Base-by-base conservation (phyloP, 2,888 invertebrate genomes). In the Himalopsyche japonica region DNA sequence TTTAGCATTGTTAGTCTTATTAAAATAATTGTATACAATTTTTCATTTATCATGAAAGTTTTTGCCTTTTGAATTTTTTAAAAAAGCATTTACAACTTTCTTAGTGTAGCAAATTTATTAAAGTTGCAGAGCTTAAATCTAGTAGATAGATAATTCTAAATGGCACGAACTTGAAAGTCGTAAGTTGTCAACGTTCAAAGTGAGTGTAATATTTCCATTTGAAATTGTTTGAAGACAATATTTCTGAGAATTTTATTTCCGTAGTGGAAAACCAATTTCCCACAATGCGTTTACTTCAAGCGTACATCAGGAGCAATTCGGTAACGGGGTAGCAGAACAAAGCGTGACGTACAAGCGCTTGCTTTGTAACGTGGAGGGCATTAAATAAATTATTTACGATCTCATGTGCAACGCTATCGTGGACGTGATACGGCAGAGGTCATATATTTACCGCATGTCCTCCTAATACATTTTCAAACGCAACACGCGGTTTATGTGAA, bases 351-450 rank as follows among this genome's bases (percentile, higher is more conserved):
- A 76, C 34, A 7, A 76, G 15, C 76, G 76, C 34, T 34, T 76
- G 32, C 76, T 34, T 57, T 57, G 76, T 30, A 76, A 76, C 32
- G 34, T 30, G 32, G 76, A 43, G 3, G 76, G 34, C 76, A 76
- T 76, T 76, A 76, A 76, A 76, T 76, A 76, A 76, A 76, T 76
- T 76, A 76, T 76, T 30, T 76, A 32, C 57, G 57, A 57, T 57
- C 57, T n/a, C n/a, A 24, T 32, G 32, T 76, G 76, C 76, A 76
- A 20, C 30, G 76, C 76, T 7, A n/a, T 32, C 32, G 3, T 5
- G 76, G 76, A 76, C 32, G 76, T 34, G 76, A 76, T 76, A 76
- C 30, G 18, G 34, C 76, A 18, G 32, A 18, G 34, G 57, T 27
- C 76, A 18, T 76, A 43, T 43, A 34, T 76, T 27, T 27, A 76